Evolutionary conservation across 2,113 vertebrate species (phyloP).

Genomic region (Laterallus jamaicensis): DNA sequence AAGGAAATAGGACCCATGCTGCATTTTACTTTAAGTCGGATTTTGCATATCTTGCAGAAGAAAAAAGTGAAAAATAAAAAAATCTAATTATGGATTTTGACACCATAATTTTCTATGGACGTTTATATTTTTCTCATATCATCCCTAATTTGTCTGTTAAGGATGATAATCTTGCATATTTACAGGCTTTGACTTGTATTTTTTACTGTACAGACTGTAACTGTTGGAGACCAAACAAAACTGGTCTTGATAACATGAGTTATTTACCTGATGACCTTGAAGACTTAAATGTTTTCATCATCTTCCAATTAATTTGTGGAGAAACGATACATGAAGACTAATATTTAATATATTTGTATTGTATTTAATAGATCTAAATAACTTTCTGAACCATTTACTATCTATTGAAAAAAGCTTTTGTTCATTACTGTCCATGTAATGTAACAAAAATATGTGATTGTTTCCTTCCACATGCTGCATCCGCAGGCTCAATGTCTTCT

Average conservation of each 20-base stretch:
- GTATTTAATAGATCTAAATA: slow-evolving; percentile 45
- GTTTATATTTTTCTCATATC: background rate
- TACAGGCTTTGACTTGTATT: background rate
- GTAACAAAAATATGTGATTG: slow-evolving; percentile 24
- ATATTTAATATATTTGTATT: slow-evolving; percentile 6
- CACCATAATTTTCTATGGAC: background rate
- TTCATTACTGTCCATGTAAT: slow-evolving; percentile 46
- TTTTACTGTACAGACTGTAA: background rate
- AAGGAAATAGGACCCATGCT: background rate
- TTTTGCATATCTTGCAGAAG: background rate
- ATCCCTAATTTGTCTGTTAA: background rate
- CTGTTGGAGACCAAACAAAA: background rate
- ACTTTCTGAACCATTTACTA: slow-evolving; percentile 43
- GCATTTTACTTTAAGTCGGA: background rate
- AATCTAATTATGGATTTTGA: background rate
- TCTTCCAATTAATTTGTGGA: slow-evolving; percentile 57
- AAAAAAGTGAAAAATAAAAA: background rate
- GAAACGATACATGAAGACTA: slow-evolving; percentile 27
- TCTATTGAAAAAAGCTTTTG: slow-evolving; percentile 54
- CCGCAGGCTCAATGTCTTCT: slow-evolving; percentile 8
- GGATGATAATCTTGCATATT: background rate
- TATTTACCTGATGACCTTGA: slow-evolving; percentile 51
- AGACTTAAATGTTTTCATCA: slow-evolving; percentile 30
- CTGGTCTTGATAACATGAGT: slow-evolving; percentile 9
- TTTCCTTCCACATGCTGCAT: slow-evolving; percentile 25